Percentiles rank a stretch among this genome's conserved stretches.
Conservation (phyloP, 2,888 invertebrate genomes). For the Xestobium rufovillosum region DNA sequence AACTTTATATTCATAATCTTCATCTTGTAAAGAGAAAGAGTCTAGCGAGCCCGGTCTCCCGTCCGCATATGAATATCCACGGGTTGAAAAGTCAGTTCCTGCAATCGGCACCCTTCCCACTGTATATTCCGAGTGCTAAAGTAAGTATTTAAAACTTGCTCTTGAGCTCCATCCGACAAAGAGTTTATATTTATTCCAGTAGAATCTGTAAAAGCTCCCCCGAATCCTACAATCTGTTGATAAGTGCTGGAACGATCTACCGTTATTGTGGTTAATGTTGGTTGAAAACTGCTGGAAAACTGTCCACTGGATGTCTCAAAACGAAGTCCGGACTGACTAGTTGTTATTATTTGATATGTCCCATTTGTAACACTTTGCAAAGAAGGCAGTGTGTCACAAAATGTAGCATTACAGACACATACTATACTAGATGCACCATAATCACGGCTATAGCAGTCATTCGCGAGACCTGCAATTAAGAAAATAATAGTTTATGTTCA, state of each 20-base stretch:
- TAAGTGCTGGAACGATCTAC: too few relatives aligned
- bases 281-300: too few relatives aligned
- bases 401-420: conserved; percentile 5
- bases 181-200: conserved; percentile 62
- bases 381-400: background rate
- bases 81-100: too few relatives aligned
- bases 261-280: too few relatives aligned
- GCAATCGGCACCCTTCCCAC: conserved; percentile 73
- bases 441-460: too few relatives aligned
- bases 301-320: too few relatives aligned
- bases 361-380: conserved; percentile 1
- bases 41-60: too few relatives aligned
- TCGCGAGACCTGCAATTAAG: too few relatives aligned
- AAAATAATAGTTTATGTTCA: too few relatives aligned
- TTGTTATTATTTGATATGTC: background rate
- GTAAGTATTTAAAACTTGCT: conserved; percentile 55
- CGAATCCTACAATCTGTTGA: conserved; percentile 74
- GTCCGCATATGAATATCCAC: too few relatives aligned
- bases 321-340: background rate
- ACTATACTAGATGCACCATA: background rate
- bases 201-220: conserved; percentile 68
- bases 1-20: too few relatives aligned
- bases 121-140: conserved; percentile 63
- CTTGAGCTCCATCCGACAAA: conserved; percentile 48
- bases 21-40: too few relatives aligned